phyloP scores from a whole-genome alignment of 2,797 vertebrate genomes.

The Platalea minor region DNA sequence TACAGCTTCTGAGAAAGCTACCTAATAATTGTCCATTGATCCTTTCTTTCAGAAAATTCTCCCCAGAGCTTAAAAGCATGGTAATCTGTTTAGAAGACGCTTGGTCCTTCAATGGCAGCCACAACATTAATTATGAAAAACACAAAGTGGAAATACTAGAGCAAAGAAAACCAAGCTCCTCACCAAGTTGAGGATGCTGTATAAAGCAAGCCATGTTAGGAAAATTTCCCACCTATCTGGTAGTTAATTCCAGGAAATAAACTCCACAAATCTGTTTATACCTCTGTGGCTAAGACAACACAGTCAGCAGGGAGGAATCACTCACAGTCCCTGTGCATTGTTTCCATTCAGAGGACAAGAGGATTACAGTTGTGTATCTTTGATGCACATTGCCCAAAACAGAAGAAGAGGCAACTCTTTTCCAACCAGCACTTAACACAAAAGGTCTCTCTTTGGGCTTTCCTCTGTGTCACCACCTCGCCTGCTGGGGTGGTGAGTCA shows the following conservation, averaged over 20 bases:
- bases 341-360: not conserved
- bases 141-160: not conserved
- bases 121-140: not conserved
- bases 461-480: not conserved
- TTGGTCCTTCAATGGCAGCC: not conserved
- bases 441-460: not conserved
- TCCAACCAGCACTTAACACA: not conserved
- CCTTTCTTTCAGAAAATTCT: not conserved
- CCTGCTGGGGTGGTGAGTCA: not conserved
- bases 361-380: not conserved
- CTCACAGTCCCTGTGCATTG: rapidly evolving
- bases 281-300: not conserved
- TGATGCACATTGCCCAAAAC: not conserved
- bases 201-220: not conserved
- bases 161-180: not conserved
- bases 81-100: not conserved
- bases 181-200: not conserved
- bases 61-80: not conserved
- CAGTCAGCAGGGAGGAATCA: not conserved
- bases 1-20: not conserved
- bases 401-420: not conserved
- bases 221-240: not conserved
- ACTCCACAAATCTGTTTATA: not conserved
- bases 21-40: not conserved
- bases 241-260: not conserved